These are phyloP conservation scores for Mastomys coucha DNA, from an alignment of 2,113 vertebrate genomes.

Conservation along the genomic window DNA sequence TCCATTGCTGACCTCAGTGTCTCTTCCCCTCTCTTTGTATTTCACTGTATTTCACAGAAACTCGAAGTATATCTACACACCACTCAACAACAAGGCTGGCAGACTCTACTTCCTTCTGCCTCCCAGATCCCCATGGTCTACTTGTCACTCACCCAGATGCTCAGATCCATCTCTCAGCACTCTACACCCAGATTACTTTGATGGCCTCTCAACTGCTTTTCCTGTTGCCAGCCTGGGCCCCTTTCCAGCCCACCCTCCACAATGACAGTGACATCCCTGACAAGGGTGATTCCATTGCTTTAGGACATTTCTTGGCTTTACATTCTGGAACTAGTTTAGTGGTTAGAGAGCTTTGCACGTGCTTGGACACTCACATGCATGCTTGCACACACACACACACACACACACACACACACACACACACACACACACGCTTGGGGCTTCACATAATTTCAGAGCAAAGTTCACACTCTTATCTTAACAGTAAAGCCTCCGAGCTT, in stretches of 20 bases:
- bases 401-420: neutral
- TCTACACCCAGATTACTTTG: neutral
- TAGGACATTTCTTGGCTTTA: neutral
- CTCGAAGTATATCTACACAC: neutral
- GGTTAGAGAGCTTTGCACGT: neutral
- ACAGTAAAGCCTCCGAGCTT: neutral
- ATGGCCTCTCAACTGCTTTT: neutral
- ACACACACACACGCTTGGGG: neutral
- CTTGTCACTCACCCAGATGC: neutral
- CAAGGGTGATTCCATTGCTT: neutral
- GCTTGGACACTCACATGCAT: neutral
- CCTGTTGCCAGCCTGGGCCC: neutral
- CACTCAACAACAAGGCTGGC: neutral
- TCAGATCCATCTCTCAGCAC: neutral
- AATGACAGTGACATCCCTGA: neutral
- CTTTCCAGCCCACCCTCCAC: neutral
- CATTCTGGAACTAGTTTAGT: neutral
- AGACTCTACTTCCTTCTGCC: neutral
- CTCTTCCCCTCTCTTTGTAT: neutral
- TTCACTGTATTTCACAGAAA: neutral
- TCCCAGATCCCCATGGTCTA: neutral
- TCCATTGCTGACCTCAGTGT: neutral
- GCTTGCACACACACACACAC: neutral
- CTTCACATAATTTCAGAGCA: neutral
- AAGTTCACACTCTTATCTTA: conserved; percentile 3